Evolutionary conservation across 2,888 invertebrate genomes (phyloP), one percentile per base, ranked within the genome.

Genomic region (Panorpa germanica): DNA sequence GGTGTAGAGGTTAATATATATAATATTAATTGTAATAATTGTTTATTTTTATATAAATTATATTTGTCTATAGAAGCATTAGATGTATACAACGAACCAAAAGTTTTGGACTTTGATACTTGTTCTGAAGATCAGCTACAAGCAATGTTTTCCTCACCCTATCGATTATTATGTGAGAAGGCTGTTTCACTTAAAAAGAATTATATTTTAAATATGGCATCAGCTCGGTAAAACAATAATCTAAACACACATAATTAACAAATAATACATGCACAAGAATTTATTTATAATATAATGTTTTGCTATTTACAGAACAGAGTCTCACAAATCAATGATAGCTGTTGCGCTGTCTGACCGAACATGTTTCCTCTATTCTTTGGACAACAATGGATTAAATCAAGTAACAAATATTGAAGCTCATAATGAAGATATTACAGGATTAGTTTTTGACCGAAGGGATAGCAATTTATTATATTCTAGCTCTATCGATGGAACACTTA

Each of bases 121-220:
- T n/a, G n/a, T n/a, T n/a, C n/a, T n/a, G n/a, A n/a, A n/a, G n/a
- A n/a, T n/a, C n/a, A n/a, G n/a, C n/a, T n/a, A n/a, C n/a, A n/a
- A n/a, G n/a, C n/a, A n/a, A n/a, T n/a, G n/a, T n/a, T n/a, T n/a
- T n/a, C n/a, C n/a, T n/a, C n/a, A n/a, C n/a, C n/a, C n/a, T n/a
- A n/a, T n/a, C n/a, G n/a, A n/a, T n/a, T n/a, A n/a, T n/a, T n/a
- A n/a, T n/a, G n/a, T 19, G 69, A 74, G 50, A 60, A 59, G 28
- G 52, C 57, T 1, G 55, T 66, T 18, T 57, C 64, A 1, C 39
- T 58, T 1, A 56, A 62, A 17, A 59, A 63, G 34, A 59, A 61
- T 3, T 77, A 73, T 42, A 55, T 75, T 29, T 58, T 73, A 25
- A 60, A 62, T 32, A 43, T 76, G 37, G 55, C 59, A 39, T 63